Evolutionary conservation across 2,888 invertebrate species (phyloP), one percentile per base, ranked within the genome.

Genomic region (Caenorhabditis wallacei): DNA sequence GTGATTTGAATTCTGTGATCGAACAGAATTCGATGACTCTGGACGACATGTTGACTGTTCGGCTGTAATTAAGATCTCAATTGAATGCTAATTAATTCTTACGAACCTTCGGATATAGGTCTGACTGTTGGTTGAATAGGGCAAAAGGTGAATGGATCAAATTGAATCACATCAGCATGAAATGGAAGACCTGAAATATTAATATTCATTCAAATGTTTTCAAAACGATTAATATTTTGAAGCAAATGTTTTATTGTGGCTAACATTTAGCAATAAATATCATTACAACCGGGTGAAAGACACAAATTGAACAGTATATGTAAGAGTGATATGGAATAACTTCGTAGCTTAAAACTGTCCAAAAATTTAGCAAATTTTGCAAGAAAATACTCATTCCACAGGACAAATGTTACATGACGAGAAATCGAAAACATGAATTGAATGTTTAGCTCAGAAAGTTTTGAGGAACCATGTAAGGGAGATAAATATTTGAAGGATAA

Each of bases 371-470:
- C 53, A 54, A 61, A 53, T 57, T 76, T 68, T 57, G 37, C 53
- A 69, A 24, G 59, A 43, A 59, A 24, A 68, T 13, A 30, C 66
- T 51, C 68, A 76, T 76, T 53, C 24, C 68, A 76, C 76, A 76
- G 20, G 76, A 68, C 40, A 26, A 59, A 76, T 76, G 61, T 53
- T 69, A 76, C 76, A 76, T 13, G 76, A 76, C 46, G 57, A 72
- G 53, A 69, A 61, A 59, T 61, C 53, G 16, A 43, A 48, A 54
- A 68, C 66, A 75, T 37, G 37, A 26, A 66, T 57, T 51, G 10
- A 1, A 61, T 48, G 51, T 61, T 68, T 43, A 68, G 40, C 57
- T 51, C 51, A 37, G 40, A 69, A 24, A 56, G 18, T 13, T 53
- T 24, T 64, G 74, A 22, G 59, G 37, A 26, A 76, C 53, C 37